Evolutionary conservation across 2,888 invertebrate genomes (phyloP).

Genomic region (Ariolimax columbianus): DNA sequence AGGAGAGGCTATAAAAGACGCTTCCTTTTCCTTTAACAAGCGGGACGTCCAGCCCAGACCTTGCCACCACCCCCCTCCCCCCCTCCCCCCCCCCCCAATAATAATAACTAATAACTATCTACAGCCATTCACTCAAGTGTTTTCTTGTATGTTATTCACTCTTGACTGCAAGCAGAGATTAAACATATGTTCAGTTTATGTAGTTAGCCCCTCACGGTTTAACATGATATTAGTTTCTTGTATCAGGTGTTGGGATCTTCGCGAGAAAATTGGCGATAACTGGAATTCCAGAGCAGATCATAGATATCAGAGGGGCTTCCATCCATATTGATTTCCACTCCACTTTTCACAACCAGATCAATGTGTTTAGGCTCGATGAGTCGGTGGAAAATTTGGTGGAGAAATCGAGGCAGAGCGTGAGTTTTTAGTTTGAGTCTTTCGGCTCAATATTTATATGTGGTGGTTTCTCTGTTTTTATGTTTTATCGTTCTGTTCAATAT

Average conservation of each 20-base stretch:
- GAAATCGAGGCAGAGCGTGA: constrained; percentile 40
- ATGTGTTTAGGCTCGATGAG: constrained; percentile 27
- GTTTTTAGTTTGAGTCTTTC: neutral
- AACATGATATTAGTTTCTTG: too few relatives aligned
- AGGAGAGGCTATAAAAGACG: too few relatives aligned
- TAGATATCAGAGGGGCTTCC: constrained; percentile 19
- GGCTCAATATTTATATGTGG: neutral
- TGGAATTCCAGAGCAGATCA: constrained; percentile 10
- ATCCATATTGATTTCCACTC: constrained; percentile 33
- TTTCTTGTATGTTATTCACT: too few relatives aligned
- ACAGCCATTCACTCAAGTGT: too few relatives aligned
- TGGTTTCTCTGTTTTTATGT: neutral
- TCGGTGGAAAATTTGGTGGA: constrained; percentile 40
- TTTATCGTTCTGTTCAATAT: neutral
- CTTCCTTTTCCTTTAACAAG: too few relatives aligned
- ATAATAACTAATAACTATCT: too few relatives aligned
- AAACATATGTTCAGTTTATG: too few relatives aligned
- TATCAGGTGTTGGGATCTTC: constrained; percentile 29
- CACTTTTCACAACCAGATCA: constrained; percentile 38
- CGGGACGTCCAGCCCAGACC: too few relatives aligned
- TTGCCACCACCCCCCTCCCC: too few relatives aligned
- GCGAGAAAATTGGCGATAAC: constrained; percentile 10
- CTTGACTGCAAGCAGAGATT: too few relatives aligned
- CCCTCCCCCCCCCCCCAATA: too few relatives aligned
- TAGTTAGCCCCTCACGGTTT: too few relatives aligned